Evolutionary conservation across 2,797 vertebrate species (phyloP).

Genomic region (Alectoris magna): DNA sequence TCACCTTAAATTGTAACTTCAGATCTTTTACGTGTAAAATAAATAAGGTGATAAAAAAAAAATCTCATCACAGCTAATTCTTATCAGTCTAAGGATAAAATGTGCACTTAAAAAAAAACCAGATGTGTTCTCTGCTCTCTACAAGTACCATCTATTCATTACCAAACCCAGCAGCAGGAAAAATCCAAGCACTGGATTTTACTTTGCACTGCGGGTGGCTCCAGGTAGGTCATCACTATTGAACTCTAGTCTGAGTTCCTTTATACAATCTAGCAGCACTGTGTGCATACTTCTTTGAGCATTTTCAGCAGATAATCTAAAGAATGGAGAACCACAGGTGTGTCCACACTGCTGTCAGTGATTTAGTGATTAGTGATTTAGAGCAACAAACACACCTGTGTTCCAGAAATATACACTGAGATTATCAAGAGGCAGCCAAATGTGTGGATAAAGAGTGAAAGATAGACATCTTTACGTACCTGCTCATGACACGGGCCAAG

Average conservation of each 20-base stretch:
- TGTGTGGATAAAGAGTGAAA: neutral
- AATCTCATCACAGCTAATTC: neutral
- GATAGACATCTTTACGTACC: neutral
- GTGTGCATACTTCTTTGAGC: neutral
- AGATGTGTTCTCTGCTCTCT: neutral
- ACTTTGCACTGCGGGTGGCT: neutral
- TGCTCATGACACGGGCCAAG: neutral
- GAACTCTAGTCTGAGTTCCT: neutral
- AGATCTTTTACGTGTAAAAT: neutral
- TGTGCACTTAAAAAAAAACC: rapidly evolving
- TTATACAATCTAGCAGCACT: neutral
- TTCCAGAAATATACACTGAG: neutral
- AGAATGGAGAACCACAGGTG: neutral
- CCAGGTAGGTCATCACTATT: neutral
- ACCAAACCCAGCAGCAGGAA: neutral
- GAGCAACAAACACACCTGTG: neutral
- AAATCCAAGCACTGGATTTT: neutral
- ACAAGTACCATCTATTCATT: neutral
- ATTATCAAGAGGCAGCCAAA: neutral
- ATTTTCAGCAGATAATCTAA: neutral
- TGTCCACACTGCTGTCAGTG: neutral
- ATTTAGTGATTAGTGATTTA: neutral
- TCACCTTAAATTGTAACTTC: neutral
- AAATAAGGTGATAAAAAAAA: neutral
- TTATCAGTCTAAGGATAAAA: neutral